These are phyloP conservation scores for Epizoanthus rinbou DNA, from an alignment of 92 coral and sea anemone genomes.

Conservation along the genomic window DNA sequence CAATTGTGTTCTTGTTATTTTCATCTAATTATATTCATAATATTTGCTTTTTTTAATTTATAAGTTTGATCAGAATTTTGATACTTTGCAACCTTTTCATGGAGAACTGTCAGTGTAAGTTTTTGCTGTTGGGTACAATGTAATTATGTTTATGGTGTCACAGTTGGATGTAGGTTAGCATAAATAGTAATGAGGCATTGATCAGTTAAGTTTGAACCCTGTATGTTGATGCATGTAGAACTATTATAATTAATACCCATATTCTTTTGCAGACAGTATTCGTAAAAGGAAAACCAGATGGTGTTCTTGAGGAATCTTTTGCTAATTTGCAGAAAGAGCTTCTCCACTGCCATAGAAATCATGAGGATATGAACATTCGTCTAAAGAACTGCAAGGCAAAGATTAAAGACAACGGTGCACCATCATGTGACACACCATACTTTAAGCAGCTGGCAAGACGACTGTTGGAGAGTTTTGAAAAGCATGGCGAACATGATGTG, in stretches of 20 bases:
- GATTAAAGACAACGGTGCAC: slow-evolving; percentile 10
- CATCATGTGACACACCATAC: slow-evolving; percentile 78
- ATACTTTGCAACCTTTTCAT: too few species aligned
- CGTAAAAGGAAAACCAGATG: neutral
- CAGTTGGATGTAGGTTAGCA: too few species aligned
- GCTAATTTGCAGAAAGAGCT: slow-evolving; percentile 48
- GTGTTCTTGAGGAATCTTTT: slow-evolving; percentile 28
- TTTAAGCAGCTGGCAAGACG: slow-evolving; percentile 73
- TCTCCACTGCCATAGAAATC: slow-evolving; percentile 35
- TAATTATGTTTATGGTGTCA: too few species aligned
- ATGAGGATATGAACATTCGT: slow-evolving; percentile 10
- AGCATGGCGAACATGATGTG: slow-evolving; percentile 56
- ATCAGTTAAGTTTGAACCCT: too few species aligned
- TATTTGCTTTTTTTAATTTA: too few species aligned
- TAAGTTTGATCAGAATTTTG: too few species aligned
- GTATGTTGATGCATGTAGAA: too few species aligned
- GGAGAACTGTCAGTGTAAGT: too few species aligned
- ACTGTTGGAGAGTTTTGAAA: slow-evolving; percentile 59
- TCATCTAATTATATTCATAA: too few species aligned
- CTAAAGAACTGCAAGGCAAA: slow-evolving; percentile 39
- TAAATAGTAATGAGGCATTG: too few species aligned
- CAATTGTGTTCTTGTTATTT: too few species aligned
- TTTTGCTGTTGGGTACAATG: too few species aligned
- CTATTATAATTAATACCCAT: neutral
- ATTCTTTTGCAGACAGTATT: neutral